phyloP scores from a whole-genome alignment of 2,797 vertebrate genomes.

The Pipistrellus kuhlii region DNA sequence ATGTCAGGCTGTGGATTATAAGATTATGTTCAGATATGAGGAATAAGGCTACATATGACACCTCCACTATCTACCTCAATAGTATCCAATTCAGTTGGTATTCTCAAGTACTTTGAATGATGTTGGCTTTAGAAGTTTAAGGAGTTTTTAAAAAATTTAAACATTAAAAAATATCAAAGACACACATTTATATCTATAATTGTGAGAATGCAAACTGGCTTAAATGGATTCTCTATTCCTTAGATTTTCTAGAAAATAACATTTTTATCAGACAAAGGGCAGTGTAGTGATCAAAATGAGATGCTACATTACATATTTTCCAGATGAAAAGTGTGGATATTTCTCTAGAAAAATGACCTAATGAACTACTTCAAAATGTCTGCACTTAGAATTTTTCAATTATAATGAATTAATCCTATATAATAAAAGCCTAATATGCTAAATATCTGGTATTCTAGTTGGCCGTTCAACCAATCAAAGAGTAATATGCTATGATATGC shows the following conservation, averaged over 20 bases:
- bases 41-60: not conserved
- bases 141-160: slow-evolving; percentile 30
- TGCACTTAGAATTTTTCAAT: not conserved
- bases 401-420: not conserved
- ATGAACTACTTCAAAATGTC: not conserved
- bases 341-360: not conserved
- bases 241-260: slow-evolving; percentile 4
- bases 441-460: too few relatives aligned
- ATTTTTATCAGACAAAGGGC: not conserved
- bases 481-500: too few relatives aligned
- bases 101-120: not conserved
- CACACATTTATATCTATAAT: not conserved
- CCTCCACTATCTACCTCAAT: not conserved
- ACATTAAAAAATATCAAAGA: not conserved
- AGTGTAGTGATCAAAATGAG: not conserved
- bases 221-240: not conserved
- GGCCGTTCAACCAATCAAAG: too few relatives aligned
- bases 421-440: too few relatives aligned
- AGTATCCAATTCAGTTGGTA: not conserved
- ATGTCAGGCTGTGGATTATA: not conserved
- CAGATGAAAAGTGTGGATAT: slow-evolving; percentile 2
- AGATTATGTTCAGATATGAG: not conserved
- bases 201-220: slow-evolving; percentile 18
- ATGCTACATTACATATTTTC: not conserved
- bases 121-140: not conserved